Evolutionary conservation across 2,113 vertebrate species (phyloP), one percentile per base, ranked within the genome.

Genomic region (Thinocorus orbignyianus): DNA sequence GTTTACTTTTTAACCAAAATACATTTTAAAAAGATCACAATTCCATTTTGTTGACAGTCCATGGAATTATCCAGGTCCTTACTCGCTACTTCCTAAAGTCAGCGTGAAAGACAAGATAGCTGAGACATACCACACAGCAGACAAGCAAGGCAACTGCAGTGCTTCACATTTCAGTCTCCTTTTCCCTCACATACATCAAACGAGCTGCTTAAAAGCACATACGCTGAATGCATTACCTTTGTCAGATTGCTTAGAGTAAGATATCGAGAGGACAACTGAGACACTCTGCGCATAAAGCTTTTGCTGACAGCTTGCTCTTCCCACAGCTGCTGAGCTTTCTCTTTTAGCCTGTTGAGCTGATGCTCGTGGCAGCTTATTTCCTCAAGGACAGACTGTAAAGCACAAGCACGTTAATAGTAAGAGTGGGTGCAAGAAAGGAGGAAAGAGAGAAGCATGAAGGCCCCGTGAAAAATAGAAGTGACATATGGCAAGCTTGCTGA

Each of bases 241-340:
- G 99, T 99, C 97, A 99, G 95, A 98, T 99, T 99, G 98, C 98
- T 99, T 98, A 99, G 98, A 85, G 99, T 98, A 96, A 99, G 98
- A 97, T 99, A 99, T 72, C 99, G 99, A 73, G 99, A 98, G 81
- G 99, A 99, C 92, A 99, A 98, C 98, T 99, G 99, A 93, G 99
- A 99, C 76, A 99, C 99, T 95, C 99, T 99, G 97, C 99, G 99
- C 97, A 99, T 98, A 98, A 99, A 99, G 98, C 98, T 99, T 98
- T 99, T 99, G 97, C 99, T 99, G 95, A 99, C 99, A 88, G 99
- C 98, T 97, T 99, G 99, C 94, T 99, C 99, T 98, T 99, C 99
- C 98, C 99, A 99, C 90, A 99, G 98, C 97, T 98, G 98, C 96
- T 99, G 99, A 98, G 99, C 99, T 98, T 98, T 98, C 95, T 99